Conservation (phyloP, 2,113 vertebrate genomes). For the Sigmodon hispidus region DNA sequence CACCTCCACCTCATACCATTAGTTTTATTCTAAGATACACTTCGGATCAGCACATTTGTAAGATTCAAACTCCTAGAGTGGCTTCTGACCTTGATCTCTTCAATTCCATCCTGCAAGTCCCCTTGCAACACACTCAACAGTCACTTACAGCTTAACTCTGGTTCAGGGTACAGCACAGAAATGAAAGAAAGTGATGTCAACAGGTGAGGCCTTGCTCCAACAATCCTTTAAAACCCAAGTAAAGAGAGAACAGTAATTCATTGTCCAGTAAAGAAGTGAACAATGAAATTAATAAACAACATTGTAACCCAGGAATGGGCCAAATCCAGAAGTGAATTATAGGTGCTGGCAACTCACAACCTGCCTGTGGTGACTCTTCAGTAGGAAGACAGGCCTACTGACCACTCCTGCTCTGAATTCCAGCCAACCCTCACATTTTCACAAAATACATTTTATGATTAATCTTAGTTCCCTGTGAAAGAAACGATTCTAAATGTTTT, state of each 20-base stretch:
- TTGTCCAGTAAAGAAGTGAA: slow-evolving; percentile 44
- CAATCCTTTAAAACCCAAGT: neutral
- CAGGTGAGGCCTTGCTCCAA: neutral
- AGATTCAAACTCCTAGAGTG: neutral
- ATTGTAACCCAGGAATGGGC: neutral
- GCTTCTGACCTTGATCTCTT: neutral
- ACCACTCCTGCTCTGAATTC: slow-evolving; percentile 17
- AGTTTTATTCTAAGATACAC: slow-evolving; percentile 1
- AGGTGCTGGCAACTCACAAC: neutral
- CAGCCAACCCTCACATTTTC: slow-evolving; percentile 53
- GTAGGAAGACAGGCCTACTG: slow-evolving; percentile 17
- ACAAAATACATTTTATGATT: slow-evolving; percentile 55
- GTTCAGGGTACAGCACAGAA: neutral
- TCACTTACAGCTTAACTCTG: neutral
- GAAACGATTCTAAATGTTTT: slow-evolving; percentile 48
- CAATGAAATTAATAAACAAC: slow-evolving; percentile 26
- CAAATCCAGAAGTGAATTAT: slow-evolving; percentile 28
- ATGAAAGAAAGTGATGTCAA: neutral
- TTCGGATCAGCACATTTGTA: neutral
- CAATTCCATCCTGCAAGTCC: neutral
- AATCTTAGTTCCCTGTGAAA: slow-evolving; percentile 44
- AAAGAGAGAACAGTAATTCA: neutral
- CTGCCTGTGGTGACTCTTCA: neutral
- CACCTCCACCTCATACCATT: neutral
- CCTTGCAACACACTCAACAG: neutral